Base-by-base conservation (phyloP, 2,888 invertebrate genomes). In the Choristoneura rosaceana region DNA sequence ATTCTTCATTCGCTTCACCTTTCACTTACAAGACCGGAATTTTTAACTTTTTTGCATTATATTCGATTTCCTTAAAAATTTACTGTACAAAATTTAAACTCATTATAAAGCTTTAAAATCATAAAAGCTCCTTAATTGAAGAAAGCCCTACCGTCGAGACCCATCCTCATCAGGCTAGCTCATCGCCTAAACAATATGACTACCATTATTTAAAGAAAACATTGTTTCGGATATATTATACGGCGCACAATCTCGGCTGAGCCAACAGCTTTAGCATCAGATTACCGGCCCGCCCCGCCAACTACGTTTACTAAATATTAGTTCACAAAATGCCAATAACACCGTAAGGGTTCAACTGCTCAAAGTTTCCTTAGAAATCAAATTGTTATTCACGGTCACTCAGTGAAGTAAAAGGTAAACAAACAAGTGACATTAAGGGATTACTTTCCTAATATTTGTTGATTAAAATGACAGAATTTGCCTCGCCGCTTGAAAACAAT, bases 171-270 rank as follows among this genome's bases (percentile, higher is more conserved):
- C n/a, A n/a, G n/a, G n/a, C n/a, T n/a, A n/a, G n/a, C n/a, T n/a
- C n/a, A n/a, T n/a, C n/a, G n/a, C n/a, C n/a, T n/a, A n/a, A n/a
- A n/a, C n/a, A n/a, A 82, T 79, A 69, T 52, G 73, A 63, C 71
- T 73, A 59, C 68, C 73, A 73, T 73, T 73, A 68, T 59, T 64
- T 73, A 59, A 76, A 84, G 82, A 81, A 83, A 84, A 84, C 78
- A 79, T 76, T 79, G 77, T 82, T 82, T 78, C 77, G 80, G 82
- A 81, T 83, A 80, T 17, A 25, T 15, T 34, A 55, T 55, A 55
- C 55, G 55, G 25, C 55, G 12, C 25, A 17, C 12, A 55, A 55
- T 55, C 55, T 55, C 25, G 25, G 25, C 55, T 55, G 55, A 55
- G 55, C 55, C 55, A 17, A 17, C 55, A 25, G 55, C 55, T 25